Evolutionary conservation across 2,797 vertebrate species (phyloP).

Genomic region (Catamblyrhynchus diadema): DNA sequence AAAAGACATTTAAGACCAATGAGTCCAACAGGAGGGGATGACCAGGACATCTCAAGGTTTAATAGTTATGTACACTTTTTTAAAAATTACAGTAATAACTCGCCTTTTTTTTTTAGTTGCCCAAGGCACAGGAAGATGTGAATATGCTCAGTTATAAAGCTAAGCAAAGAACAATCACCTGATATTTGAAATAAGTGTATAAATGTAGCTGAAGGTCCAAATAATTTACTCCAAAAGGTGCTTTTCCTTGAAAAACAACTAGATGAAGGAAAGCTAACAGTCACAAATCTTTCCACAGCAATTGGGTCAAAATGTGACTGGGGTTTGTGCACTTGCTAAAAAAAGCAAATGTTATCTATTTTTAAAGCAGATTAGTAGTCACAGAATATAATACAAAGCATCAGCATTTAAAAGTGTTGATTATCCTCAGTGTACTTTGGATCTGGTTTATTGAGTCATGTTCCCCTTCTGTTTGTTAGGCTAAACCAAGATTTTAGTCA

Average conservation of each 20-base stretch:
- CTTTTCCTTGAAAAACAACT: conserved; percentile 40
- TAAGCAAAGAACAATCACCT: not conserved
- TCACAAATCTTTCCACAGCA: conserved; percentile 51
- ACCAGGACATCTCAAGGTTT: conserved; percentile 22
- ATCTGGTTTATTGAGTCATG: not conserved
- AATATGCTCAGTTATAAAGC: conserved; percentile 39
- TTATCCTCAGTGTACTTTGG: not conserved
- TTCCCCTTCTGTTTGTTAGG: not conserved
- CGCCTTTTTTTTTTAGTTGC: not conserved
- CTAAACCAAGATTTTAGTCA: conserved; percentile 8
- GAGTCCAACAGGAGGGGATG: not conserved
- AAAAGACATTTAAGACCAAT: not conserved
- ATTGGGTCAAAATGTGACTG: conserved; percentile 27
- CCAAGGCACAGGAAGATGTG: not conserved
- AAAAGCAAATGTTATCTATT: conserved; percentile 22
- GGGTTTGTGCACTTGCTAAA: conserved; percentile 17
- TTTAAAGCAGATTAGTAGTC: conserved; percentile 46
- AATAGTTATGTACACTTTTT: conserved; percentile 10
- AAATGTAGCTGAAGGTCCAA: not conserved
- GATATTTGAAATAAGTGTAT: not conserved
- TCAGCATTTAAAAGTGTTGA: conserved; percentile 5
- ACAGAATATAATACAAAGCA: conserved; percentile 8
- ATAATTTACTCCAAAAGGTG: conserved; percentile 1
- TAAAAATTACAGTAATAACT: not conserved
- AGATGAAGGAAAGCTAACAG: conserved; percentile 41